A percentile compares a stretch with the other conserved stretches of the same genome.
Evolutionary conservation across 2,888 invertebrate species (phyloP).

Genomic region (Flexamia atlantica): DNA sequence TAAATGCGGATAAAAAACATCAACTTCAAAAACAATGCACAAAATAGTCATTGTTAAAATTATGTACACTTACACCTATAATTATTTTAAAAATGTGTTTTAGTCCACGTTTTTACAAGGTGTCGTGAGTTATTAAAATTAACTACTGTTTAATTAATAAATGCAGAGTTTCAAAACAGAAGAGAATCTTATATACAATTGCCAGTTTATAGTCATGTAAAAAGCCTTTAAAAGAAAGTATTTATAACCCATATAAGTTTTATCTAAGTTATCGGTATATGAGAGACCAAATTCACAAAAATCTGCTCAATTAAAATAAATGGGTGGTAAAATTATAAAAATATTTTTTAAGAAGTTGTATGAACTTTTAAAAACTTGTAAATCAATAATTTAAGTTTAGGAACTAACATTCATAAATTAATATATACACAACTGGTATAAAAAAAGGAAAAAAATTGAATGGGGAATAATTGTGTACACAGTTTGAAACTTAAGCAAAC

Average conservation of each 20-base stretch:
- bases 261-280: background rate
- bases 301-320: background rate
- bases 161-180: constrained; percentile 48
- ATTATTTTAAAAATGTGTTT: constrained; percentile 57
- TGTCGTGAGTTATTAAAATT: constrained; percentile 47
- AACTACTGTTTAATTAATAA: constrained; percentile 43
- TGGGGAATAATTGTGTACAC: background rate
- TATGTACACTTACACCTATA: constrained; percentile 57
- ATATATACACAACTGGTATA: constrained; percentile 25
- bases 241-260: background rate
- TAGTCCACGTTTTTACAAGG: constrained; percentile 47
- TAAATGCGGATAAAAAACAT: constrained; percentile 60
- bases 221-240: background rate
- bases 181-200: constrained; percentile 26
- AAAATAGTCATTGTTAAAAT: constrained; percentile 60
- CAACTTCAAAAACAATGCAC: constrained; percentile 57
- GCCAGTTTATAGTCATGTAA: background rate
- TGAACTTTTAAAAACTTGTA: constrained; percentile 1
- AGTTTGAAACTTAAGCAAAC: background rate
- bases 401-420: constrained; percentile 41
- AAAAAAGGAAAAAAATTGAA: background rate
- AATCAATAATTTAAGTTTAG: constrained; percentile 11
- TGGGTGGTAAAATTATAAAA: background rate
- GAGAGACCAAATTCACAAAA: constrained; percentile 13
- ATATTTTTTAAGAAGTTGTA: background rate